Evolutionary conservation across 2,113 vertebrate genomes (phyloP).

Genomic region (Danionella cerebrum): DNA sequence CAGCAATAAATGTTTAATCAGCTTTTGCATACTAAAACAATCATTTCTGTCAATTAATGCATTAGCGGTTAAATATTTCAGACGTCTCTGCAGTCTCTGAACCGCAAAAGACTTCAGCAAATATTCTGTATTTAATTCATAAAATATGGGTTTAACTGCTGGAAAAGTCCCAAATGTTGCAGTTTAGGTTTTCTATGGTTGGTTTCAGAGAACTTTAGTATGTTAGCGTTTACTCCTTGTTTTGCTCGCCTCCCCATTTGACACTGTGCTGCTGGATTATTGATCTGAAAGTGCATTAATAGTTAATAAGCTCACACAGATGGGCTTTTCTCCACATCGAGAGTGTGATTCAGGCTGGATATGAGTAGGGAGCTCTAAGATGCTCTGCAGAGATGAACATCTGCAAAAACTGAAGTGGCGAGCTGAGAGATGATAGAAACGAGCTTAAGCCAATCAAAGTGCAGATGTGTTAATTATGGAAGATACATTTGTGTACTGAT

Average conservation of each 20-base stretch:
- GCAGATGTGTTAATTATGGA: no score
- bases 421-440: no score
- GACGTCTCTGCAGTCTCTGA: slow-evolving; percentile 8
- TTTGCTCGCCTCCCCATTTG: background rate
- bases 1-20: slow-evolving; percentile 24
- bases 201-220: no score
- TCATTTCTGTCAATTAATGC: slow-evolving; percentile 16
- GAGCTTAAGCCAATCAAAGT: no score
- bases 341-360: background rate
- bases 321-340: slow-evolving; percentile 9
- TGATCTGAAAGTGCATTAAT: slow-evolving; percentile 39
- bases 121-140: no score
- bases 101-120: background rate
- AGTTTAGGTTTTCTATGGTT: no score
- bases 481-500: no score
- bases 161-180: no score
- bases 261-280: slow-evolving; percentile 8
- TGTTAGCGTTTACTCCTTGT: background rate
- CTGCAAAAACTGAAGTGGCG: slow-evolving; percentile 15
- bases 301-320: slow-evolving; percentile 39
- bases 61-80: slow-evolving; percentile 13
- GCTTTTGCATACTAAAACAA: slow-evolving; percentile 10
- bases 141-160: no score
- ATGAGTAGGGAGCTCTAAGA: background rate
- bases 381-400: background rate